Base-by-base conservation (phyloP, 2,888 invertebrate species). In the Sturmia bella region DNA sequence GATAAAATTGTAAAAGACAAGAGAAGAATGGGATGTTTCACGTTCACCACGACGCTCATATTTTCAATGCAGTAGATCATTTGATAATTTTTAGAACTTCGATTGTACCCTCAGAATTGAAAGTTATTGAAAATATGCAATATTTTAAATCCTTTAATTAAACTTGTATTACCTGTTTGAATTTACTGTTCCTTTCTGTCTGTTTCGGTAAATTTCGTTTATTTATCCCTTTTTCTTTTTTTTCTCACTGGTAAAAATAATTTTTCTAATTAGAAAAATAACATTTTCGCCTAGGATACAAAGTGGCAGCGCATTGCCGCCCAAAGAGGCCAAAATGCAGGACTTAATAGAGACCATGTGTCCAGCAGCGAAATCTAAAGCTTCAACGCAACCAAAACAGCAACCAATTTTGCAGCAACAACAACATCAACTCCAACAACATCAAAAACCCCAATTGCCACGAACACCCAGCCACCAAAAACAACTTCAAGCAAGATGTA, bases 271-370 rank as follows among this genome's bases (percentile, higher is more conserved):
- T 85, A 89, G 88, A 83, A 89, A 87, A 88, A 88, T 89, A 70
- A 86, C 87, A 69, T 89, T 89, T 81, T 89, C 88, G 70, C 86
- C 84, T 84, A 88, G 88, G 80, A 85, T 84, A 63, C 81, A 84
- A 32, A 61, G 61, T 43, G 66, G 48, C 5, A 66, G 76, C 27
- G 54, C 86, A 3, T 70, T 84, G 1, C 39, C 27, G n/a, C 64
- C 24, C 1, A 75, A 66, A 21, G 66, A 66, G 6, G 32, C 32
- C 2, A 75, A 82, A 48, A 24, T 27, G 2, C 9, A 39, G 2
- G 13, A 27, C n/a, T 64, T 84, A 13, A 21, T 39, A 19, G 19
- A 17, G 13, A 17, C 76, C 48, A 73, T 15, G 11, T 45, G 3
- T 27, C 21, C 83, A 17, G 50, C 32, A 9, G 19, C 13, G 1